These are phyloP conservation scores for Marmota flaviventris DNA, from an alignment of 2,113 vertebrate species.

Conservation along the genomic window DNA sequence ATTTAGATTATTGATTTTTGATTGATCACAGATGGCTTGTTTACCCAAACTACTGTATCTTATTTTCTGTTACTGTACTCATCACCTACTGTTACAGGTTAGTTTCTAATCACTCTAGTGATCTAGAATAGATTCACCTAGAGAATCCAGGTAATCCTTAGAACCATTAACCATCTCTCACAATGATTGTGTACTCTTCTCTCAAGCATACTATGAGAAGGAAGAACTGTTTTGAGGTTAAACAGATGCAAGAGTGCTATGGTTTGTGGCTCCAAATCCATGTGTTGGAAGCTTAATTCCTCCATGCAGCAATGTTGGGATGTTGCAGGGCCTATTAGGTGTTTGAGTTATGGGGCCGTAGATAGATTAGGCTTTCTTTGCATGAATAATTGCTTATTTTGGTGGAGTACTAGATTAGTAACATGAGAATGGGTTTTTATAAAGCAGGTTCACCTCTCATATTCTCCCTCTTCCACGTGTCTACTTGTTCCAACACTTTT, in stretches of 20 bases:
- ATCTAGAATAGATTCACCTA: not conserved
- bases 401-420: not conserved
- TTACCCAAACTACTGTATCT: not conserved
- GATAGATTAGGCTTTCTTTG: not conserved
- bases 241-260: not conserved
- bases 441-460: not conserved
- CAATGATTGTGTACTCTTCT: not conserved
- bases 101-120: not conserved
- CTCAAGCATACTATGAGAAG: not conserved
- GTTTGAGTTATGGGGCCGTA: not conserved
- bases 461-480: not conserved
- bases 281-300: not conserved
- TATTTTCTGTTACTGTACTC: not conserved
- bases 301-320: not conserved
- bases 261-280: not conserved
- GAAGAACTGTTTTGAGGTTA: not conserved
- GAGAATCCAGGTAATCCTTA: not conserved
- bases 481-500: not conserved
- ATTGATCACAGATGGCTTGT: not conserved
- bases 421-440: not conserved
- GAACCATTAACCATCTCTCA: not conserved
- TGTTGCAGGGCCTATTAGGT: too few relatives aligned
- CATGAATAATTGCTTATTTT: too few relatives aligned
- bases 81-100: not conserved
- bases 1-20: not conserved